Evolutionary conservation across 1,140 invertebrate genomes (phyloP), one percentile per base, ranked within the genome.

Genomic region (Berghia stephanieae): DNA sequence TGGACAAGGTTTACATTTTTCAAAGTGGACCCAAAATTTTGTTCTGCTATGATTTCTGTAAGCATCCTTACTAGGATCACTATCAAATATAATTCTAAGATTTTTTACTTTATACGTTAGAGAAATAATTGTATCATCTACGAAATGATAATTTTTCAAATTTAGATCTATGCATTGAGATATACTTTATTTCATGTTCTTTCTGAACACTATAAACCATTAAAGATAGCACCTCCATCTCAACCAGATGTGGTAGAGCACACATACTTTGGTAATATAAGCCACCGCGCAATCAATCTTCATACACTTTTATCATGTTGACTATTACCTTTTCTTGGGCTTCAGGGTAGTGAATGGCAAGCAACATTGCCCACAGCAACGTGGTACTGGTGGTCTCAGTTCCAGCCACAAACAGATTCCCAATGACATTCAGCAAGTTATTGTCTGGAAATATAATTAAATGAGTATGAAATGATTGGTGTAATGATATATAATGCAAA

Each of bases 361-460:
- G 94, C 3, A 98, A 88, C 27, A 97, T 88, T 80, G 95, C 94
- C 96, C 96, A 98, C 34, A 94, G 91, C 10, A 98, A 86, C 0
- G 96, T 95, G 0, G 94, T 93, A 43, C 95, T 89, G 0, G 95
- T 94, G 0, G 96, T 98, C 84, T 98, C 96, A 21, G 95, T 92
- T 0, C 95, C 95, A 44, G 96, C 96, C 0, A 95, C 95, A 84
- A 96, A 96, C 75, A 98, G 90, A 89, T 98, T 96, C 10, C 75
- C 31, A 24, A 88, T 77, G 3, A 73, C 42, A 16, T 60, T 60
- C 52, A 18, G 2, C 52, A 85, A 27, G 18, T 83, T 67, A 5
- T 46, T 27, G 42, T 36, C 77, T 78, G 71, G 43, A 63, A 60
- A 52, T n/a, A 0, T 21, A 31, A 34, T 3, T 36, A 2, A 21